Evolutionary conservation across 2,113 vertebrate species (phyloP).

Genomic region (Cercopithecus mona): DNA sequence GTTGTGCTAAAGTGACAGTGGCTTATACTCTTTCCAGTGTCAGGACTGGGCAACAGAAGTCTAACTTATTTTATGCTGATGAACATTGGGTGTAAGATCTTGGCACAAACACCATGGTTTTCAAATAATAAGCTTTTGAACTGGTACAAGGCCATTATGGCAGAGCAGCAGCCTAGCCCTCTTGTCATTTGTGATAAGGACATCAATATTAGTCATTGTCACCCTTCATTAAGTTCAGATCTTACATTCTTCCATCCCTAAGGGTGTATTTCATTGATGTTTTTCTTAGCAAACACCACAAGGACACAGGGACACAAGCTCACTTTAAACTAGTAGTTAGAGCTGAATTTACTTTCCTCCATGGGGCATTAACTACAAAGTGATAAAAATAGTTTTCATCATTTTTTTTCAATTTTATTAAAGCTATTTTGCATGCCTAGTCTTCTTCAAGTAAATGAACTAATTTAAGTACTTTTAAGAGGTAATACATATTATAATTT

Average conservation of each 20-base stretch:
- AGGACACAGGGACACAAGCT: conserved; percentile 62
- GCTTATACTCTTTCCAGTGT: conserved; percentile 1
- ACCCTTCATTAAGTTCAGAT: conserved; percentile 83
- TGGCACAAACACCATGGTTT: conserved; percentile 58
- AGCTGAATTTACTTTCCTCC: conserved; percentile 63
- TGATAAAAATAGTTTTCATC: conserved; percentile 76
- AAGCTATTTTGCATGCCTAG: not conserved
- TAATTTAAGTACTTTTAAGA: conserved; percentile 24
- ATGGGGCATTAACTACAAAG: conserved; percentile 62
- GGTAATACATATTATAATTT: not conserved
- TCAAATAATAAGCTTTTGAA: conserved; percentile 68
- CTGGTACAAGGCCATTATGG: conserved; percentile 68
- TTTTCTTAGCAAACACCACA: conserved; percentile 72
- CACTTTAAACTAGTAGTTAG: conserved; percentile 69
- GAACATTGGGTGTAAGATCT: conserved; percentile 69
- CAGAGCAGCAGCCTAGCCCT: conserved; percentile 71
- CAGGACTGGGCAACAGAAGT: conserved; percentile 40
- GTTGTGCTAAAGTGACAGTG: conserved; percentile 38
- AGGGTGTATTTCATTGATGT: conserved; percentile 81
- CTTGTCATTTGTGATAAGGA: conserved; percentile 81
- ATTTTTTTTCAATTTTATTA: conserved; percentile 55
- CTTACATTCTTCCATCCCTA: conserved; percentile 76
- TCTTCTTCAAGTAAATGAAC: conserved; percentile 4
- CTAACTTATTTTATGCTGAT: conserved; percentile 51
- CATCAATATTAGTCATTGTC: conserved; percentile 85